Base-by-base conservation (phyloP, 2,113 vertebrate species). In the Silurus glanis region DNA sequence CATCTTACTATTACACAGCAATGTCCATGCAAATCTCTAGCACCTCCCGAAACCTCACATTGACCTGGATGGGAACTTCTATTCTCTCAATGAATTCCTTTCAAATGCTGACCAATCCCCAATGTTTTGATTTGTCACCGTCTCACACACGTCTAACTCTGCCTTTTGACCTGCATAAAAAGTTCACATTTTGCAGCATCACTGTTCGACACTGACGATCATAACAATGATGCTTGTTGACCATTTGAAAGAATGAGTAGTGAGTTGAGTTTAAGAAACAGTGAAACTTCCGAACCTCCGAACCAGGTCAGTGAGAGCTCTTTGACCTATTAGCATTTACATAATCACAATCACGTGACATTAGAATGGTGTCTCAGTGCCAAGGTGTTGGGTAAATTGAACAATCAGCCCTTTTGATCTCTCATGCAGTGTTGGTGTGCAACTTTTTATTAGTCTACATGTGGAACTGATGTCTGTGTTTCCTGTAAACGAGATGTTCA, bases 291-390 rank as follows among this genome's bases (percentile, higher is more conserved):
- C 67, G 72, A 92, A 90, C 13, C 86, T 78, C 47, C 64, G 72
- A 92, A 90, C 13, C 86, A 80, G 87, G 87, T 88, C 89, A 80
- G 85, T 66, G 89, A 75, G 81, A 61, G 89, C 37, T 89, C 67
- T 83, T 83, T 88, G 83, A 89, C 80, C 85, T 5, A 25, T 92
- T 94, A 92, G 93, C 81, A 23, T 92, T 94, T 92, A 93, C 84
- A 83, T 90, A 92, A 93, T 87, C 84, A 61, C 76, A 84, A 37
- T 78, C 88, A 80, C 83, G 85, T 88, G 88, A 92, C 85, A 87
- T 21, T 79, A 80, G 75, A 80, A n/a, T 47, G 51, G 25, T 81
- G 53, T 88, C 67, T 74, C 74, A 2, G 79, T 58, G 64, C 85
- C 79, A 83, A 37, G 80, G 66, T 72, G 7, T 59, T 45, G 82